Evolutionary conservation across 2,888 invertebrate genomes (phyloP).

Genomic region (Cheilosia vulpina): DNA sequence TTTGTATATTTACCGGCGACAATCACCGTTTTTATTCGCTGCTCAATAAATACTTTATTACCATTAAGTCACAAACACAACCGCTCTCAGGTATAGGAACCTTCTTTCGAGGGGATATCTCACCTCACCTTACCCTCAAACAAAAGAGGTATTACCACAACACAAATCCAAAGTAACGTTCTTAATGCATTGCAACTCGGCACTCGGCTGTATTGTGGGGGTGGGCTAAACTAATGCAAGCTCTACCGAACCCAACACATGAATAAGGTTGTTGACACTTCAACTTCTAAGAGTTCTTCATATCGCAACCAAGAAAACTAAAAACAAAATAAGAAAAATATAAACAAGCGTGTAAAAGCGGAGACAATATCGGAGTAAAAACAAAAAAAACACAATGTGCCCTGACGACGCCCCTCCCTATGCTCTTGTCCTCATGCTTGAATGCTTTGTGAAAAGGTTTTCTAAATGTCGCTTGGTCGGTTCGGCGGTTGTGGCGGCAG

Average conservation of each 20-base stretch:
- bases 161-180: neutral
- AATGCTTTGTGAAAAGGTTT: slow-evolving; percentile 34
- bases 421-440: neutral
- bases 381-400: slow-evolving; percentile 43
- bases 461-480: slow-evolving; percentile 31
- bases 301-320: slow-evolving; percentile 35
- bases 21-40: slow-evolving; percentile 31
- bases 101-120: slow-evolving; percentile 33
- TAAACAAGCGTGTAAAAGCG: slow-evolving; percentile 26
- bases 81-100: slow-evolving; percentile 1
- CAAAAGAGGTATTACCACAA: neutral
- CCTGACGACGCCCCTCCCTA: neutral
- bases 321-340: slow-evolving; percentile 28
- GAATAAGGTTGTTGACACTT: slow-evolving; percentile 72
- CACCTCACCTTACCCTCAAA: slow-evolving; percentile 2
- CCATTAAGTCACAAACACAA: slow-evolving; percentile 30
- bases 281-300: slow-evolving; percentile 65
- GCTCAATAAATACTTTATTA: slow-evolving; percentile 49
- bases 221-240: slow-evolving; percentile 24
- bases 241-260: slow-evolving; percentile 34
- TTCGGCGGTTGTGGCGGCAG: slow-evolving; percentile 6
- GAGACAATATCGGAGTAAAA: slow-evolving; percentile 67
- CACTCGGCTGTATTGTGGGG: slow-evolving; percentile 8
- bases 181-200: slow-evolving; percentile 6
- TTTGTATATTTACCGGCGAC: neutral